phyloP scores from a whole-genome alignment of 30 jellyfish, hydroid and myxozoan genomes.

The Aurelia sp. region DNA sequence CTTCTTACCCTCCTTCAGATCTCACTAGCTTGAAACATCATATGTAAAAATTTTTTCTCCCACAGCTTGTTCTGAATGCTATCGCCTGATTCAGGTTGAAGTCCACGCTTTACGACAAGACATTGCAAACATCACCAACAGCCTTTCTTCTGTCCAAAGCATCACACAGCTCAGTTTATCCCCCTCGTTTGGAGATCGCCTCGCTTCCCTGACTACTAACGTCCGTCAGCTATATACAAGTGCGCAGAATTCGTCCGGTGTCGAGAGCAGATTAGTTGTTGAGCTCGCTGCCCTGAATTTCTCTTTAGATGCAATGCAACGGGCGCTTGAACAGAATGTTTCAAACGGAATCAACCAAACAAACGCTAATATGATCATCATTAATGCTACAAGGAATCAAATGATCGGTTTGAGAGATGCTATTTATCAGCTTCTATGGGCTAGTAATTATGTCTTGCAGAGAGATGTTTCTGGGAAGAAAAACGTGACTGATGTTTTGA shows the following conservation, averaged over 20 bases:
- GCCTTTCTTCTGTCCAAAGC: slow-evolving; percentile 31
- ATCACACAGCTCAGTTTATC: slow-evolving; percentile 30
- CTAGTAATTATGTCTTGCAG: slow-evolving; percentile 44
- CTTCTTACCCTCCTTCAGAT: too few relatives aligned
- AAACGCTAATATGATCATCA: slow-evolving; percentile 5
- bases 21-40: too few relatives aligned
- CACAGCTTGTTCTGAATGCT: slow-evolving; percentile 83
- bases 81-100: slow-evolving; percentile 80
- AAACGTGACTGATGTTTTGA: slow-evolving; percentile 6
- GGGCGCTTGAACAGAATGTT: slow-evolving; percentile 19
- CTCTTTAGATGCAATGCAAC: slow-evolving; percentile 62
- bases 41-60: too few relatives aligned
- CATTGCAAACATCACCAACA: slow-evolving; percentile 35
- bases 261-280: slow-evolving; percentile 58
- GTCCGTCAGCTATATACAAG: slow-evolving; percentile 19
- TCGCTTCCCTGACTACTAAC: slow-evolving; percentile 24
- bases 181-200: slow-evolving; percentile 53
- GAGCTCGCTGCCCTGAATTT: slow-evolving; percentile 56
- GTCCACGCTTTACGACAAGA: slow-evolving; percentile 68
- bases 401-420: slow-evolving; percentile 3
- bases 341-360: slow-evolving; percentile 47
- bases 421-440: slow-evolving; percentile 60
- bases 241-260: slow-evolving; percentile 48
- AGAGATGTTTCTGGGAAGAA: slow-evolving; percentile 19
- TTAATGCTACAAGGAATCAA: slow-evolving; percentile 37